Evolutionary conservation across 2,797 vertebrate genomes (phyloP).

Genomic region (Anguilla anguilla): DNA sequence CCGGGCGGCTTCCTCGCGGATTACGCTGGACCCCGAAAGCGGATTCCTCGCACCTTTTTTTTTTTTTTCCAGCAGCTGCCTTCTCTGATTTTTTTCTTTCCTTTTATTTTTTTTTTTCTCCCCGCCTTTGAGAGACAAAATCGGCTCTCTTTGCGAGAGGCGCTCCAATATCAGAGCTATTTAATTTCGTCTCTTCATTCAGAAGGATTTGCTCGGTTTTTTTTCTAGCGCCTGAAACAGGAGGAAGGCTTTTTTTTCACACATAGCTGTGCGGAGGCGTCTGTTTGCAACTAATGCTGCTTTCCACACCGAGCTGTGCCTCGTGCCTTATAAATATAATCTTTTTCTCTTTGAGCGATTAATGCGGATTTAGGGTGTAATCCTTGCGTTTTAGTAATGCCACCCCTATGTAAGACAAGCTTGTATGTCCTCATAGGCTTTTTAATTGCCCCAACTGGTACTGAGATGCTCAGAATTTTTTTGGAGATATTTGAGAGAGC

Average conservation of each 20-base stretch:
- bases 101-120: no score
- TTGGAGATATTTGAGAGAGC: slow-evolving; percentile 42
- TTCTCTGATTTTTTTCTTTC: no score
- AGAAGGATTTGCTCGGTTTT: not conserved
- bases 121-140: not conserved
- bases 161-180: not conserved
- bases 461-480: slow-evolving; percentile 44
- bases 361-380: no score
- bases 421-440: slow-evolving; percentile 7
- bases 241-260: not conserved
- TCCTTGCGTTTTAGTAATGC: no score
- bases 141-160: not conserved
- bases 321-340: no score
- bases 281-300: not conserved
- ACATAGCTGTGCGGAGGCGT: not conserved
- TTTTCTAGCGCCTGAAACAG: not conserved
- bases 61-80: no score
- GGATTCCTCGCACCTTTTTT: no score
- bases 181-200: not conserved
- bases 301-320: not conserved
- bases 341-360: no score
- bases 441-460: slow-evolving; percentile 44
- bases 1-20: not conserved
- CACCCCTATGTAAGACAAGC: no score
- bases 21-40: slow-evolving; percentile 7